phyloP scores from a whole-genome alignment of 2,888 invertebrate species.

The Rhamphomyia laevipes region DNA sequence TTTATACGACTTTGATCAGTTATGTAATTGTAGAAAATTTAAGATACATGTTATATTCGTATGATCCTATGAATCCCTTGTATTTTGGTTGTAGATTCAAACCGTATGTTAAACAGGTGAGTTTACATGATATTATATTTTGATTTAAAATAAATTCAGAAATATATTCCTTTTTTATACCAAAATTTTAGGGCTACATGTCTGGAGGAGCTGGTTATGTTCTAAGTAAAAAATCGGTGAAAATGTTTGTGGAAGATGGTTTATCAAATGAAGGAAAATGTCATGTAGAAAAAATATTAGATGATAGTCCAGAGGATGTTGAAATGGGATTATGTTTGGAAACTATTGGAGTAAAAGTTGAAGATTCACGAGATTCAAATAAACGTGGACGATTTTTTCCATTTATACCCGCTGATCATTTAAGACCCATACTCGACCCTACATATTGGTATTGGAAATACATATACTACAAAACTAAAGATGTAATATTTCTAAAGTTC shows the following conservation, averaged over 20 bases:
- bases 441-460: slow-evolving; percentile 94
- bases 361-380: slow-evolving; percentile 70
- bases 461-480: slow-evolving; percentile 82
- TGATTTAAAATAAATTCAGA: too few relatives aligned
- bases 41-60: slow-evolving; percentile 67
- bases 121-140: too few relatives aligned
- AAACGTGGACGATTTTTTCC: slow-evolving; percentile 91
- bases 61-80: slow-evolving; percentile 57
- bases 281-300: slow-evolving; percentile 34
- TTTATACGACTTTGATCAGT: slow-evolving; percentile 33
- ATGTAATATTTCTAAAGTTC: slow-evolving; percentile 31
- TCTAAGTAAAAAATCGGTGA: slow-evolving; percentile 64
- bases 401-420: slow-evolving; percentile 86
- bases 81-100: slow-evolving; percentile 87
- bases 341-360: slow-evolving; percentile 67
- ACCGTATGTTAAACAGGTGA: slow-evolving; percentile 35
- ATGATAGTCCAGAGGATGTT: slow-evolving; percentile 16
- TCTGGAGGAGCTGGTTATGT: slow-evolving; percentile 86
- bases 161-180: too few relatives aligned
- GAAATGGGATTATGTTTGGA: slow-evolving; percentile 55
- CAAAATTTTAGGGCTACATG: slow-evolving; percentile 57
- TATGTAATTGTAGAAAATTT: slow-evolving; percentile 90
- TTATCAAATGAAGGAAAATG: slow-evolving; percentile 29
- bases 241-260: slow-evolving; percentile 57
- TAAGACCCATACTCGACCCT: slow-evolving; percentile 77